A percentile compares a stretch with the other conserved stretches of the same genome.
These are phyloP conservation scores for Xiphias gladius DNA, from an alignment of 2,113 vertebrate species.

Conservation along the genomic window DNA sequence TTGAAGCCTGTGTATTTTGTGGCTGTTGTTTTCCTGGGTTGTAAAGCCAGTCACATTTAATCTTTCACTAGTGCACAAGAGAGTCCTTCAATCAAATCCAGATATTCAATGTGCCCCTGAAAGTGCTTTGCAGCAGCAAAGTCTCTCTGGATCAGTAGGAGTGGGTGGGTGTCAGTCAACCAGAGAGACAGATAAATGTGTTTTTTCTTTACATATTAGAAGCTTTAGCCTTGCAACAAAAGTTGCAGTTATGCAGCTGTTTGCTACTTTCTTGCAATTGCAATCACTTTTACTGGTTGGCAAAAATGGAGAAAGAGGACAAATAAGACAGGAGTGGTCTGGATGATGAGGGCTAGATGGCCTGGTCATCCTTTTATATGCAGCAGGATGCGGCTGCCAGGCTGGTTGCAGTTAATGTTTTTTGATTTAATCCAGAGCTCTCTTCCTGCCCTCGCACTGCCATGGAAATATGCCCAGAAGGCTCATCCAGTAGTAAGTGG, in stretches of 20 bases:
- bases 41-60: slow-evolving; percentile 72
- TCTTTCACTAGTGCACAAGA: slow-evolving; percentile 57
- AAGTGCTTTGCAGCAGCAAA: slow-evolving; percentile 42
- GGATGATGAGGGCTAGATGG: slow-evolving; percentile 17
- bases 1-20: slow-evolving; percentile 47
- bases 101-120: slow-evolving; percentile 55
- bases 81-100: slow-evolving; percentile 65
- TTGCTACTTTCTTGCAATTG: slow-evolving; percentile 45
- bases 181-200: slow-evolving; percentile 46
- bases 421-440: slow-evolving; percentile 75
- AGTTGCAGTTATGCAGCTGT: slow-evolving; percentile 12
- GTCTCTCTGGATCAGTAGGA: slow-evolving; percentile 48
- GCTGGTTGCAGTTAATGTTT: slow-evolving; percentile 67
- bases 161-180: slow-evolving; percentile 43
- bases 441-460: slow-evolving; percentile 40
- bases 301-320: slow-evolving; percentile 20
- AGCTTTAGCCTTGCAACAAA: slow-evolving; percentile 42
- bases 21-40: slow-evolving; percentile 65
- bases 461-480: slow-evolving; percentile 59
- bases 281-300: slow-evolving; percentile 27
- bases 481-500: slow-evolving; percentile 41
- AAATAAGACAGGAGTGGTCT: slow-evolving; percentile 3
- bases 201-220: slow-evolving; percentile 48
- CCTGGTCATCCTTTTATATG: slow-evolving; percentile 42
- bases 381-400: slow-evolving; percentile 68